These are phyloP conservation scores for Spinibarbus caldwelli DNA, from an alignment of 2,797 vertebrate species.

Conservation along the genomic window DNA sequence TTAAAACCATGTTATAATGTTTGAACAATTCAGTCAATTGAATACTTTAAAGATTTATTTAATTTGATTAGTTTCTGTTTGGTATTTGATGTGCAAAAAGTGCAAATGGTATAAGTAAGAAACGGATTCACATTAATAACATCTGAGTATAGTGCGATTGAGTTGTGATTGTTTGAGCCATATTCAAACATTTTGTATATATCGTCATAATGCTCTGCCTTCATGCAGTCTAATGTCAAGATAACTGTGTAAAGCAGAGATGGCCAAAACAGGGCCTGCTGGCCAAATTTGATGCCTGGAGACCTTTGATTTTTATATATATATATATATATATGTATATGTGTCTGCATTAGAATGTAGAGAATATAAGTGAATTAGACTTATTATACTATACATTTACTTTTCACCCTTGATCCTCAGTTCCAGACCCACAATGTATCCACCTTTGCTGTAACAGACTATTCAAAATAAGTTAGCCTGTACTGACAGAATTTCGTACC, in stretches of 20 bases:
- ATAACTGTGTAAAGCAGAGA: neutral
- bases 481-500: neutral
- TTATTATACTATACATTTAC: neutral
- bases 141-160: slow-evolving; percentile 1
- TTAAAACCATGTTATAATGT: neutral
- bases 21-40: neutral
- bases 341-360: neutral
- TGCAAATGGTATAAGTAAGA: neutral
- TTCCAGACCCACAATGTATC: neutral
- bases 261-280: neutral
- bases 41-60: neutral
- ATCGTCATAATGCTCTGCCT: neutral
- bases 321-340: too few relatives aligned
- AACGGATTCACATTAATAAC: neutral
- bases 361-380: neutral
- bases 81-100: neutral
- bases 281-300: neutral
- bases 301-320: neutral
- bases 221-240: neutral
- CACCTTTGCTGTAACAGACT: neutral
- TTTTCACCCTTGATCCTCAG: neutral
- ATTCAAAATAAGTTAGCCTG: neutral
- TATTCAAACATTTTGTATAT: neutral
- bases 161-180: neutral
- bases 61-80: neutral